Percentiles rank a stretch among this genome's conserved stretches.
Evolutionary conservation across 2,888 invertebrate genomes (phyloP).

Genomic region (Ceriagrion tenellum): DNA sequence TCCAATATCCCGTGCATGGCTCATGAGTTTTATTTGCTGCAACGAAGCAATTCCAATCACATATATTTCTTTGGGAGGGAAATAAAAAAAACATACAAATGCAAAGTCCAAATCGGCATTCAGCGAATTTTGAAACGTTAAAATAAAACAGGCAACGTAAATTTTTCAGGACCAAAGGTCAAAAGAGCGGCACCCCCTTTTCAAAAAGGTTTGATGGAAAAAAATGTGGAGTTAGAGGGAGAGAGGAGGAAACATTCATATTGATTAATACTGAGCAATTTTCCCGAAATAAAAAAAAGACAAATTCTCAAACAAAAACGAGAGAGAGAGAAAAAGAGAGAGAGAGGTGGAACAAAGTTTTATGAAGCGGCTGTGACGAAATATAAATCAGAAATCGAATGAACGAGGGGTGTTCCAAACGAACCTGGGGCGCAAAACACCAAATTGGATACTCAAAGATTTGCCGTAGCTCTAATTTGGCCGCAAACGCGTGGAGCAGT

Average conservation of each 20-base stretch:
- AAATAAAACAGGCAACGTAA: not conserved
- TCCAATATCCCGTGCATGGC: not conserved
- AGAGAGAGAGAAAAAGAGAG: not conserved
- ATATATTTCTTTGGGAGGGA: not conserved
- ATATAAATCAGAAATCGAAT: conserved; percentile 47
- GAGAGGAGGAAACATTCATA: not conserved
- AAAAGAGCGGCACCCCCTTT: not conserved
- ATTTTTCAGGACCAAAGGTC: not conserved
- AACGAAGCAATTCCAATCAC: not conserved
- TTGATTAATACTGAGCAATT: conserved; percentile 7
- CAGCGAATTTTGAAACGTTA: not conserved
- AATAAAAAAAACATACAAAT: not conserved
- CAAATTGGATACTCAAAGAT: conserved; percentile 62
- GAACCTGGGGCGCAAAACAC: conserved; percentile 7
- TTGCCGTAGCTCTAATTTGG: conserved; percentile 45
- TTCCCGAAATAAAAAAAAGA: not conserved
- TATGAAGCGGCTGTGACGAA: not conserved
- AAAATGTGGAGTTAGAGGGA: not conserved
- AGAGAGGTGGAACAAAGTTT: not conserved
- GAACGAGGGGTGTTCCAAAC: not conserved
- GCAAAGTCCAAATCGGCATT: not conserved
- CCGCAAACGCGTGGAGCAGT: conserved; percentile 9
- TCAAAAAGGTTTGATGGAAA: not conserved
- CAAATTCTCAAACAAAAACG: not conserved
- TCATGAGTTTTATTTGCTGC: not conserved